Percentiles rank a stretch among this genome's conserved stretches.
phyloP scores from a whole-genome alignment of 2,888 invertebrate species.

The Folsomia manolachei region DNA sequence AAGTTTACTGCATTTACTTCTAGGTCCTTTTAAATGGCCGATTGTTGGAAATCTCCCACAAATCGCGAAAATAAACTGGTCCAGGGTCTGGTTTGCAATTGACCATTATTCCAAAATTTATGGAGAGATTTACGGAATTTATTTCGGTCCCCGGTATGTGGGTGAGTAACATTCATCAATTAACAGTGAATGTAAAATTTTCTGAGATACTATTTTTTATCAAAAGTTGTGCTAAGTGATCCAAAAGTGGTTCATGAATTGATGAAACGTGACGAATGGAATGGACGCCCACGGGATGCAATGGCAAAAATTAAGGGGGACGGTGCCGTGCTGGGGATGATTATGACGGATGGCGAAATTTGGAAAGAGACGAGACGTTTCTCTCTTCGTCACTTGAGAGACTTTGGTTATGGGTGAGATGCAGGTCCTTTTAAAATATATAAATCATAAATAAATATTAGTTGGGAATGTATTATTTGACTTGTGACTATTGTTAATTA shows the following conservation, averaged over 20 bases:
- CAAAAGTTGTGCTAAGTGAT: constrained; percentile 33
- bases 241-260: constrained; percentile 39
- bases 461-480: too few species aligned
- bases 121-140: constrained; percentile 37
- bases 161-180: constrained; percentile 9
- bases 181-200: neutral
- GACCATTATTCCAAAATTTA: constrained; percentile 31
- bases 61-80: constrained; percentile 39
- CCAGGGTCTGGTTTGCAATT: constrained; percentile 36
- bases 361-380: constrained; percentile 42
- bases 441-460: too few species aligned
- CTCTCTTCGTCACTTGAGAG: constrained; percentile 32
- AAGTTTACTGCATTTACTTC: neutral
- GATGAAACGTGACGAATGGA: constrained; percentile 43
- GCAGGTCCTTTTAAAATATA: too few species aligned
- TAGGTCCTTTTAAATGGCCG: constrained; percentile 37
- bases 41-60: constrained; percentile 42
- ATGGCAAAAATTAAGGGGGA: constrained; percentile 34
- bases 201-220: neutral
- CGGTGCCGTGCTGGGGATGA: constrained; percentile 32
- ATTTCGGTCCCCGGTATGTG: constrained; percentile 37
- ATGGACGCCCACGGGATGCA: constrained; percentile 32
- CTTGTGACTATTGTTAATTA: too few species aligned
- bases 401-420: constrained; percentile 41
- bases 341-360: constrained; percentile 37